A percentile compares a stretch with the other conserved stretches of the same genome.
These are phyloP conservation scores for Buteo buteo DNA, from an alignment of 2,113 vertebrate genomes.

Conservation along the genomic window DNA sequence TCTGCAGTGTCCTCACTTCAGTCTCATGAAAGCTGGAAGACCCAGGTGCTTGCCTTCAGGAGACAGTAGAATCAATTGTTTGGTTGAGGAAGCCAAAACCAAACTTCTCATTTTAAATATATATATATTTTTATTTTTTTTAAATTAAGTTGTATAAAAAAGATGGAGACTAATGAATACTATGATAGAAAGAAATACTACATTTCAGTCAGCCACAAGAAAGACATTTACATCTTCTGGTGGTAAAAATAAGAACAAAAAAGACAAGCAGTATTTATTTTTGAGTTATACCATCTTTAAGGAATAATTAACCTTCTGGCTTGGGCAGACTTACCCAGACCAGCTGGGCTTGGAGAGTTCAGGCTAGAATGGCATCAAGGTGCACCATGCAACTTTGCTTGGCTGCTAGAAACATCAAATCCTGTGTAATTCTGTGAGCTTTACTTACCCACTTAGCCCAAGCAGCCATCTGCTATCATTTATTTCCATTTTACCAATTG, in stretches of 20 bases:
- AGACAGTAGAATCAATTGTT: background rate
- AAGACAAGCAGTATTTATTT: background rate
- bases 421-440: background rate
- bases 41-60: background rate
- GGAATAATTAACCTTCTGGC: background rate
- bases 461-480: background rate
- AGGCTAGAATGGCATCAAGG: background rate
- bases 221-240: background rate
- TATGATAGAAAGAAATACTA: background rate
- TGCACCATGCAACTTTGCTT: background rate
- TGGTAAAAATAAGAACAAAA: background rate
- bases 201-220: background rate
- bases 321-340: background rate
- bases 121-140: background rate
- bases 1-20: background rate
- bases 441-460: background rate
- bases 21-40: background rate
- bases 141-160: background rate
- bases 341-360: background rate
- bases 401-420: background rate
- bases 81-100: background rate
- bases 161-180: background rate
- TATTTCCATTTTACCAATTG: background rate
- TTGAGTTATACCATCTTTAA: background rate
- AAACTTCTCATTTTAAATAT: background rate